Evolutionary conservation across 2,113 vertebrate species (phyloP).

Genomic region (Caranx melampygus): DNA sequence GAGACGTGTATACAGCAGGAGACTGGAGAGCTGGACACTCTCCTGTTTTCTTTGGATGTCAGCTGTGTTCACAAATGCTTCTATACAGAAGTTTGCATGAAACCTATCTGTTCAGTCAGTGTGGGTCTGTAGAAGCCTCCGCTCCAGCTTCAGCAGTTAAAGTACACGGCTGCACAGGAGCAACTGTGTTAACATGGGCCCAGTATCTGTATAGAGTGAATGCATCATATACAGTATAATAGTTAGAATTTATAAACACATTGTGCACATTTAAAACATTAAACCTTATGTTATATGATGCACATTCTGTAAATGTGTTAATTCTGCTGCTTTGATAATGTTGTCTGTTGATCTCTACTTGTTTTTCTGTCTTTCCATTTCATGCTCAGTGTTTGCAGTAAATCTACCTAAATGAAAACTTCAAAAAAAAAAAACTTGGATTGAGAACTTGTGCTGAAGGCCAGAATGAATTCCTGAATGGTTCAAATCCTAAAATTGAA

Average conservation of each 20-base stretch:
- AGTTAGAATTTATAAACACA: neutral
- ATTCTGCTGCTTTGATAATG: neutral
- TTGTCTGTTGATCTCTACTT: neutral
- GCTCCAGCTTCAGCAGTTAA: too few species aligned
- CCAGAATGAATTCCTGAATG: too few species aligned
- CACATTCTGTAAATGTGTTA: neutral
- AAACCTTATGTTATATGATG: neutral
- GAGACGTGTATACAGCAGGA: neutral
- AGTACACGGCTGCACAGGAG: neutral
- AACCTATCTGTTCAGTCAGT: neutral
- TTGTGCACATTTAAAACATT: neutral
- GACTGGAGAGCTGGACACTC: neutral
- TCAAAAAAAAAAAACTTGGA: neutral
- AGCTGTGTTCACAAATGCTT: neutral
- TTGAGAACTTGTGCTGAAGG: too few species aligned
- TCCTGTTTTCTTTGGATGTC: conserved; percentile 15
- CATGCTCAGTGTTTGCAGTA: neutral
- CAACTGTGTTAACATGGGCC: too few species aligned
- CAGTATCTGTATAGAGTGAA: neutral
- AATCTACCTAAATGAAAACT: neutral
- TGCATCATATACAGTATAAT: too few species aligned
- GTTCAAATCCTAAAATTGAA: too few species aligned
- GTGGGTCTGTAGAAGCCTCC: neutral
- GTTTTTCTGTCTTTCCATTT: too few species aligned
- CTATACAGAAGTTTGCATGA: neutral